Base-by-base conservation (phyloP, 2,797 vertebrate genomes). In the Crax fasciolata region DNA sequence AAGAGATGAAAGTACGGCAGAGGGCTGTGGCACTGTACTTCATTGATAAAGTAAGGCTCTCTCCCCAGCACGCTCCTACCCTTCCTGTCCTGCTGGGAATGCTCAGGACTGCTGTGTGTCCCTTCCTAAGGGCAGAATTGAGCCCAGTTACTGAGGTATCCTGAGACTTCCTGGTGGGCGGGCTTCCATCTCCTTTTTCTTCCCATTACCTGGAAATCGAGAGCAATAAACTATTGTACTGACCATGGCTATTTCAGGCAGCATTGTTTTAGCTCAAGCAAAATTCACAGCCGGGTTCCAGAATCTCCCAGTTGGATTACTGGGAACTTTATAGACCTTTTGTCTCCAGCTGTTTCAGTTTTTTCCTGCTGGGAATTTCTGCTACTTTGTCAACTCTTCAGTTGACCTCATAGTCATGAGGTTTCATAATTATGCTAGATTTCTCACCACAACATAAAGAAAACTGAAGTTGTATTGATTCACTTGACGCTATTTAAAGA, bases 1-100 rank as follows among this genome's bases (percentile, higher is more conserved):
- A 99, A 97, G 99, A 99, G 95, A 99, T 99, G 99, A 98, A 99
- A 96, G 99, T 99, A 59, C 98, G 99, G 66, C 99, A 99, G 98
- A 98, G 99, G 83, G 99, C 99, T 9, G 99, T 99, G 95, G 99
- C 99, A 0, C 98, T 99, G 49, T 99, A 99, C 98, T 99, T 99
- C 97, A 99, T 99, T 28, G 99, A 99, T 91, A 99, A 99, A 98
- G 99, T 99, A 92, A 98, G 95, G 30, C 41, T 78, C 1, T 0
- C n/a, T 73, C 72, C 63, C 32, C 30, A 18, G 89, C 14, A 2
- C 4, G 0, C 55, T 39, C 43, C 52, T 5, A 1, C 71, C 66
- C 13, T 21, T 67, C 20, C 15, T 32, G 6, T 43, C 52, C 81
- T 88, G 27, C 70, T 59, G 73, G 62, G 41, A 58, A 9, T 18